Evolutionary conservation across 2,888 invertebrate genomes (phyloP), one percentile per base, ranked within the genome.

Genomic region (Aquatica leii): DNA sequence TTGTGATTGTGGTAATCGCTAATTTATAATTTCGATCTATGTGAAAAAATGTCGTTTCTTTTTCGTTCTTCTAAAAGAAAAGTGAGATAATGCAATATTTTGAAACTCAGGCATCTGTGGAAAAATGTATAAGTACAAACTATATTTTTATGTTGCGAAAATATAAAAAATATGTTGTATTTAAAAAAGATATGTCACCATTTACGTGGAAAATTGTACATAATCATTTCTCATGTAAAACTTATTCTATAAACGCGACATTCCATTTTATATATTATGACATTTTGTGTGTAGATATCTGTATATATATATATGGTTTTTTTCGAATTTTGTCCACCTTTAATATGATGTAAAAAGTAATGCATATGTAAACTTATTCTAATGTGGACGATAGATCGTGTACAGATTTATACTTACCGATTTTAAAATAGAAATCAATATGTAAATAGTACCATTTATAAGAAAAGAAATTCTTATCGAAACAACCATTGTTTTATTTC

Each of bases 141-240:
- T 72, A 72, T 73, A 73, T 75, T 74, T 74, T 75, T 73, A 71
- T 72, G 69, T 71, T 67, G 56, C 64, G 53, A 63, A 67, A 69
- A 58, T 63, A 63, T 68, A 66, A 70, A 71, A 66, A 69, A 71
- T 72, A 74, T 72, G 72, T 75, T 75, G 73, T 74, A 63, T 65
- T 65, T 50, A n/a, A n/a, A n/a, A 73, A 72, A 76, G 77, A 76
- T 79, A 79, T 79, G 79, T 79, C 78, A 78, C 76, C 78, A 77
- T 77, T 74, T 67, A 71, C 69, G 34, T 46, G 24, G 51, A 41
- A n/a, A n/a, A n/a, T n/a, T 50, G 66, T 61, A 79, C 68, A 71
- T 70, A 71, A 69, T 71, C 66, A 59, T 59, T 59, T 60, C 66
- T 73, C 72, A 71, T 76, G 78, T 71, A 78, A 78, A 78, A 79